Base-by-base conservation (phyloP, 2,113 vertebrate genomes). In the Leuciscus idus region DNA sequence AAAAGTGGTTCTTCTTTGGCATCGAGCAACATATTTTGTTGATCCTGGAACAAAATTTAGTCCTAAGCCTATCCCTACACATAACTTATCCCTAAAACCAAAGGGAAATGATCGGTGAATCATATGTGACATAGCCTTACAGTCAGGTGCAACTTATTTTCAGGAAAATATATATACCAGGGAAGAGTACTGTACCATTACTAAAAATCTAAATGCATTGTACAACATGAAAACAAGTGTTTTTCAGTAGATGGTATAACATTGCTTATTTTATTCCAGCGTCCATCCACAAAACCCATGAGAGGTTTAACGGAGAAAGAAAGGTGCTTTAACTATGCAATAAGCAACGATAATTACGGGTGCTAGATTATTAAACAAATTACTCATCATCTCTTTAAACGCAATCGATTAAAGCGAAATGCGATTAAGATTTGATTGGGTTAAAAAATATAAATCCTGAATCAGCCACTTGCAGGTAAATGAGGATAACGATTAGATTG, bases 381-480 rank as follows among this genome's bases (percentile, higher is more conserved):
- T 43, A 73, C 82, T 84, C 82, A 84, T 84, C 82, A 73, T 84
- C 68, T 84, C 30, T 84, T 83, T 84, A 74, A 84, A 73, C 8
- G 8, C 82, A 74, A 84, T 73, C 73, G 33, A 73, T 84, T 43
- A 43, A 84, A 84, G 50, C 6, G 21, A 84, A 84, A 84, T 33
- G 62, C 81, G 43, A 86, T 88, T 81, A 84, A 82, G 74, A 59
- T 66, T 52, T 33, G 82, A 50, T 77, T 80, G 81, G 76, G 68
- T 84, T 81, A 39, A 66, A 52, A 81, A 73, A 52, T 79, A 84
- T 87, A 84, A 84, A 77, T 79, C 82, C 86, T 84, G 85, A 86
- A 75, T 82, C 73, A 68, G 81, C 82, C 81, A 84, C 80, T 87
- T 78, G 76, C 73, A 87, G 82, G 82, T 84, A 87, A 85, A 85